Percentiles rank a stretch among this genome's conserved stretches.
These are phyloP conservation scores for Chrysochloris asiatica DNA, from an alignment of 2,113 vertebrate genomes.

Conservation along the genomic window DNA sequence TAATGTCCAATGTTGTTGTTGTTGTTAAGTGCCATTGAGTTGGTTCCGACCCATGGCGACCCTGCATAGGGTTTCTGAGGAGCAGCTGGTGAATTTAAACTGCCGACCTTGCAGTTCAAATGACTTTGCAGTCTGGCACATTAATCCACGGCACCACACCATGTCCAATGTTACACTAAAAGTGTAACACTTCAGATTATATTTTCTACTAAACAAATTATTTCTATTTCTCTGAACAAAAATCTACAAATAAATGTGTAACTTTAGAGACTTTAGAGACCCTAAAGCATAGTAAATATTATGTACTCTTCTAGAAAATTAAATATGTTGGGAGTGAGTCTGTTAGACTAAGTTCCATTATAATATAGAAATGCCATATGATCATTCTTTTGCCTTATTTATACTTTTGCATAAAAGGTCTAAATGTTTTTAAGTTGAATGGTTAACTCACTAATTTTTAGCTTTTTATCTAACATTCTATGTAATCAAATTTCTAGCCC, in stretches of 20 bases:
- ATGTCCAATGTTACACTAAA: too few species aligned
- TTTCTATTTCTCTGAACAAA: not conserved
- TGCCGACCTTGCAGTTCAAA: too few species aligned
- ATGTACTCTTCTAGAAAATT: not conserved
- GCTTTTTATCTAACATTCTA: not conserved
- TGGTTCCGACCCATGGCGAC: too few species aligned
- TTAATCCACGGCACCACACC: too few species aligned
- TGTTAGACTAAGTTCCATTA: not conserved
- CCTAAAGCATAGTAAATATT: not conserved
- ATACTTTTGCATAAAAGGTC: not conserved
- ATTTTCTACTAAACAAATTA: not conserved
- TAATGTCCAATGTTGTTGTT: not conserved
- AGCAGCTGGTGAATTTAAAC: too few species aligned
- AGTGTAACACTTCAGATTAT: not conserved
- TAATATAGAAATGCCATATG: not conserved
- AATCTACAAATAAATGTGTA: not conserved
- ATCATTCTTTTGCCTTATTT: not conserved
- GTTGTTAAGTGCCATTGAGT: too few species aligned
- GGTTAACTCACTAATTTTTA: not conserved
- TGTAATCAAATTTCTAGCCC: not conserved
- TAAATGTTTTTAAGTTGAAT: not conserved
- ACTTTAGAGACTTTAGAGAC: not conserved
- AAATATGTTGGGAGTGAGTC: not conserved
- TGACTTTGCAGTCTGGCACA: too few species aligned
- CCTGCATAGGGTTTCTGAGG: too few species aligned